Evolutionary conservation across 2,113 vertebrate species (phyloP).

Genomic region (Lichenostomus cassidix): DNA sequence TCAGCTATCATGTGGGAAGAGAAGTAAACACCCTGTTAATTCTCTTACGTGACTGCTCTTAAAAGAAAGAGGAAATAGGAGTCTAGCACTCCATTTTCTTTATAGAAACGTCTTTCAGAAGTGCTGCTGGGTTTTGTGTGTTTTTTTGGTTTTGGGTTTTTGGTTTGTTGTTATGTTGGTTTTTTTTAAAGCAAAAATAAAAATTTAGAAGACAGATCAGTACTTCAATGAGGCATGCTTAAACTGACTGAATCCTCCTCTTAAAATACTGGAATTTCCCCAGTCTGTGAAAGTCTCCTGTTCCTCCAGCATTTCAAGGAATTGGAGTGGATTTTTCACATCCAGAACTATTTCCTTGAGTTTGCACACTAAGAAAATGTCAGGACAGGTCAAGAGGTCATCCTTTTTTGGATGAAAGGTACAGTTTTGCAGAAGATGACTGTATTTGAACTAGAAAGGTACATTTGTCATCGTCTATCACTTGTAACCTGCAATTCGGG

Average conservation of each 20-base stretch:
- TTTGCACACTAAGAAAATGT: neutral
- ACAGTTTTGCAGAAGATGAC: neutral
- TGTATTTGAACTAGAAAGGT: neutral
- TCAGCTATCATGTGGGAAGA: slow-evolving; percentile 56
- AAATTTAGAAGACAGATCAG: neutral
- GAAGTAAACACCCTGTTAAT: slow-evolving; percentile 54
- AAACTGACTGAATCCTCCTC: neutral
- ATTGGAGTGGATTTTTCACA: neutral
- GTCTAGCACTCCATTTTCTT: slow-evolving; percentile 25
- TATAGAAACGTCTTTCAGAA: slow-evolving; percentile 6
- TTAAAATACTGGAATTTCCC: neutral
- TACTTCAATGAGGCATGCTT: neutral
- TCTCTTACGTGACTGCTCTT: slow-evolving; percentile 45
- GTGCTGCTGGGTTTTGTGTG: neutral
- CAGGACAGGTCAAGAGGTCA: neutral
- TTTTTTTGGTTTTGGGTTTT: neutral
- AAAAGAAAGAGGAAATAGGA: slow-evolving; percentile 60
- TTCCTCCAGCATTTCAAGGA: neutral
- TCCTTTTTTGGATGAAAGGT: neutral
- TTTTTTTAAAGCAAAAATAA: neutral
- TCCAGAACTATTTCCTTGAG: neutral
- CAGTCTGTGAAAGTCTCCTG: neutral
- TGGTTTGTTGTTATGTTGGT: neutral
- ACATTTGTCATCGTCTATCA: neutral
- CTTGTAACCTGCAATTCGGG: neutral